These are phyloP conservation scores for Halichondria panicea DNA, from an alignment of 37 sponge, comb jelly and placozoan species.

Conservation along the genomic window DNA sequence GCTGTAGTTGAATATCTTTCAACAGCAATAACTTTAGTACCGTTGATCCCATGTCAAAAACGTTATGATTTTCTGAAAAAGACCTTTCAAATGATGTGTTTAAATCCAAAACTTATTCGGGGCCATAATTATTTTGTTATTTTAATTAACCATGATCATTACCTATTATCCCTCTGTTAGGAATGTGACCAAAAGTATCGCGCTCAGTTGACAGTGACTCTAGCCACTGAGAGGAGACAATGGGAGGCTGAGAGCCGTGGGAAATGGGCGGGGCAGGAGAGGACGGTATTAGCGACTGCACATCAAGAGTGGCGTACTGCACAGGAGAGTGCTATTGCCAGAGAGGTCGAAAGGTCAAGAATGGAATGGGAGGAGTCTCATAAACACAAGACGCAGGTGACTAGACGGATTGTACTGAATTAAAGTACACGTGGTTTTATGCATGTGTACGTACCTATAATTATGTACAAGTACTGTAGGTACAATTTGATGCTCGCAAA, in stretches of 20 bases:
- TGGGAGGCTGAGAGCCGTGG: not conserved
- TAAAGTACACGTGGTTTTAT: not conserved
- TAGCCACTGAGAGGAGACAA: slow-evolving; percentile 7
- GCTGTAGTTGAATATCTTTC: no score
- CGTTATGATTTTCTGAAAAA: not conserved
- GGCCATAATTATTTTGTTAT: not conserved
- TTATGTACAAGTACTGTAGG: not conserved
- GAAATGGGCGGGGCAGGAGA: slow-evolving; percentile 4
- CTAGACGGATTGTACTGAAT: not conserved
- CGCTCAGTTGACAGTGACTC: not conserved
- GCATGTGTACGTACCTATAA: not conserved
- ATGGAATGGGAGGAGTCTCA: not conserved
- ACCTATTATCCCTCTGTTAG: not conserved
- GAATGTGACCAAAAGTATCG: not conserved
- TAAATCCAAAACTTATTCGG: no score
- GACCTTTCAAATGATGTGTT: not conserved
- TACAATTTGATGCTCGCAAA: not conserved
- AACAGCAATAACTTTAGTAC: no score
- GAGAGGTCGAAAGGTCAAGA: slow-evolving; percentile 1
- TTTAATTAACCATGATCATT: not conserved
- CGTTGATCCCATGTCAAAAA: no score
- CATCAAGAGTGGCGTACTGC: slow-evolving; percentile 19
- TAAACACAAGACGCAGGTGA: not conserved
- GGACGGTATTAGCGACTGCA: not conserved
- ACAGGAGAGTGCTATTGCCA: not conserved